Evolutionary conservation across 2,113 vertebrate species (phyloP), one percentile per base, ranked within the genome.

Genomic region (Raja brachyura): DNA sequence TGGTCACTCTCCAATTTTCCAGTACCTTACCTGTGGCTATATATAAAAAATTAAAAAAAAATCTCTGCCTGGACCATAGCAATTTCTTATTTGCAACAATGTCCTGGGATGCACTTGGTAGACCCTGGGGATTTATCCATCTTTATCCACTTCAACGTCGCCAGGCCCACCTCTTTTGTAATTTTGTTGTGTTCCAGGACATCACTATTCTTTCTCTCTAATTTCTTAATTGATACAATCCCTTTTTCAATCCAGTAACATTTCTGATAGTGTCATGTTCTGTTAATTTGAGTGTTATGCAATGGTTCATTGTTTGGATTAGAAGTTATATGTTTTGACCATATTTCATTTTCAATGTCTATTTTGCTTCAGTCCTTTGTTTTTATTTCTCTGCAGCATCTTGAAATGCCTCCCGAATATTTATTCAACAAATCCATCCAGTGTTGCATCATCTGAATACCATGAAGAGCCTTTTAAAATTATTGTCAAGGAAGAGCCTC

Each of bases 401-500:
- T 93, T 78, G 75, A 79, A 66, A 93, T 22, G 61, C 0, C 93
- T 93, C 93, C 93, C 76, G 33, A 78, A 63, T 79, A 16, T 76
- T 75, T 79, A 33, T 79, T 79, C 73, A 66, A 79, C 74, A 8
- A 33, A 61, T 5, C 39, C 93, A 31, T 93, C 59, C 73, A 56
- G 11, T 93, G 25, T 11, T 25, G 74, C 56, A 93, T 63, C 93
- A 78, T 63, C 93, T 63, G 76, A 76, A 93, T 59, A 76, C 28
- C 28, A 79, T 54, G 54, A 33, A 22, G 95, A 95, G 94, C 95
- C 94, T 81, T 95, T 96, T 0, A 96, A 95, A 59, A 95, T 97
- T 88, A 95, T 96, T 22, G 70, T 97, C 94, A 97, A 97, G 95
- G 96, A 97, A 88, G 97, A 97, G 68, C 97, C 97, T 93, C 76